A percentile compares a stretch with the other conserved stretches of the same genome.
phyloP scores from a whole-genome alignment of 2,113 vertebrate species.

The Coracopsis vasa region DNA sequence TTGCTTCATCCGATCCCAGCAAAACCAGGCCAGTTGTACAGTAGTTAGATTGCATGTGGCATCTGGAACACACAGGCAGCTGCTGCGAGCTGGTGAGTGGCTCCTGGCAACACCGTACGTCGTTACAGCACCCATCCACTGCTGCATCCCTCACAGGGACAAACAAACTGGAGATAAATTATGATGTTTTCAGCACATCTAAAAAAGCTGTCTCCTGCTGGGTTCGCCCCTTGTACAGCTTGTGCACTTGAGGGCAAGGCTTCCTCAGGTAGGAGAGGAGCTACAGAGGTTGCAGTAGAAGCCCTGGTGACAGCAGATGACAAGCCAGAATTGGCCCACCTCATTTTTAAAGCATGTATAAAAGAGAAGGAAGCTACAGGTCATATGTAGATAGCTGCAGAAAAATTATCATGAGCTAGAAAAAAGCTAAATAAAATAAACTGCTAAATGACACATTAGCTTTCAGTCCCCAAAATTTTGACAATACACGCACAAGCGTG shows the following conservation, averaged over 20 bases:
- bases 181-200: neutral
- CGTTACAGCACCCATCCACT: rapidly evolving
- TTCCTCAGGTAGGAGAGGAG: neutral
- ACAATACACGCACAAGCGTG: neutral
- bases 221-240: neutral
- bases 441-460: neutral
- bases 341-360: neutral
- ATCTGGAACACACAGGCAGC: neutral
- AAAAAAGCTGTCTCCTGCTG: neutral
- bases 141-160: neutral
- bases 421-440: neutral
- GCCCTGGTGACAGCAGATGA: neutral
- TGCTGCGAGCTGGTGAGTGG: neutral
- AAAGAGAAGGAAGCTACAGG: neutral
- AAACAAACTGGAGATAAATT: neutral
- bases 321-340: neutral
- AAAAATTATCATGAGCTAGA: neutral
- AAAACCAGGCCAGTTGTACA: neutral
- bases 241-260: neutral
- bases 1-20: neutral
- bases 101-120: neutral
- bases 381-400: neutral
- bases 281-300: neutral
- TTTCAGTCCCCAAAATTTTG: neutral
- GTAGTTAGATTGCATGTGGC: rapidly evolving